Evolutionary conservation across 1,140 invertebrate genomes (phyloP).

Genomic region (Conus ventricosus): DNA sequence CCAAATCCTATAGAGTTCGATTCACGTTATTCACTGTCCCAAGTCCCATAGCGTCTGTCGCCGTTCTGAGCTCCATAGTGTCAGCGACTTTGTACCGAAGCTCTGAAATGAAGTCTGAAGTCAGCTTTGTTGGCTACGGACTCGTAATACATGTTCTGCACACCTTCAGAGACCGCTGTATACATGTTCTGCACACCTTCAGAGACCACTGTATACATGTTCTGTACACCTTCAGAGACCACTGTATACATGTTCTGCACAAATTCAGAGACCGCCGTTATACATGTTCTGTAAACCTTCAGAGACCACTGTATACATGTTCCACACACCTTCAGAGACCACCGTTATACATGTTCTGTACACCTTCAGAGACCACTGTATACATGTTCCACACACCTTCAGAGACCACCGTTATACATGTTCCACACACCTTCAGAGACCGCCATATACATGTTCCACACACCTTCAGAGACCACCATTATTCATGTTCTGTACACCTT

Average conservation of each 20-base stretch:
- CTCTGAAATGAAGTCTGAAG: constrained; percentile 47
- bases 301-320: too few species aligned
- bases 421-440: too few species aligned
- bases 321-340: too few species aligned
- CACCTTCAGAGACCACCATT: constrained; percentile 58
- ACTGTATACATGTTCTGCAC: constrained; percentile 64
- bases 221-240: too few species aligned
- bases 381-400: too few species aligned
- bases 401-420: too few species aligned
- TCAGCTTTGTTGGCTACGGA: constrained; percentile 63
- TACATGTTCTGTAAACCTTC: too few species aligned
- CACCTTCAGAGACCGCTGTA: constrained; percentile 58
- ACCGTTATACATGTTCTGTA: constrained; percentile 66
- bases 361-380: constrained; percentile 58
- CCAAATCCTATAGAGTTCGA: too few species aligned
- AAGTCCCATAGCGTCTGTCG: background rate
- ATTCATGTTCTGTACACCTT: too few species aligned
- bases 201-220: too few species aligned
- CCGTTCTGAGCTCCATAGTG: constrained; percentile 22
- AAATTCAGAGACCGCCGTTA: constrained; percentile 57
- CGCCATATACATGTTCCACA: constrained; percentile 64
- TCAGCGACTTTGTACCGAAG: constrained; percentile 49
- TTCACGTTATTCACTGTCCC: too few species aligned
- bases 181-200: too few species aligned
- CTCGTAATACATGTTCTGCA: constrained; percentile 67